These are phyloP conservation scores for Leuciscus waleckii DNA, from an alignment of 2,797 vertebrate genomes.

Conservation along the genomic window DNA sequence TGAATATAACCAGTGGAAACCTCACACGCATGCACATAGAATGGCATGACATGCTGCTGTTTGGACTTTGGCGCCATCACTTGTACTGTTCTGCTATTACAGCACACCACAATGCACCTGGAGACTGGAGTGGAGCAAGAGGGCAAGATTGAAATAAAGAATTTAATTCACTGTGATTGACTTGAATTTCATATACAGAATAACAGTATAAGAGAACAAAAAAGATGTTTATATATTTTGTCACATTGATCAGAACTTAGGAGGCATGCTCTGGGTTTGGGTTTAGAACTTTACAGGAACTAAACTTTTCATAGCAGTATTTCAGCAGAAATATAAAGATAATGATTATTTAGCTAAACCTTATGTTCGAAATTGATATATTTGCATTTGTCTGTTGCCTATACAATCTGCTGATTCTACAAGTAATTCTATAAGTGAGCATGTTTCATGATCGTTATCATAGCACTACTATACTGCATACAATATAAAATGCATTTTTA, in stretches of 20 bases:
- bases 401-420: background rate
- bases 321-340: background rate
- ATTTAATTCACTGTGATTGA: background rate
- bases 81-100: slow-evolving; percentile 22
- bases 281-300: background rate
- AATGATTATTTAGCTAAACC: background rate
- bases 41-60: background rate
- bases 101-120: background rate
- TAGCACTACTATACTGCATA: background rate
- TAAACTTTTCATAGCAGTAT: background rate
- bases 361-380: background rate
- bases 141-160: background rate
- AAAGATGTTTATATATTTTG: background rate
- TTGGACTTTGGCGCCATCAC: slow-evolving; percentile 43
- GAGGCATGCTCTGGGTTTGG: background rate
- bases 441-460: background rate
- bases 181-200: background rate
- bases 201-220: background rate
- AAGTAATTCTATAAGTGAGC: too few species aligned
- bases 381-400: background rate
- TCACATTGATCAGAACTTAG: background rate
- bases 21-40: slow-evolving; percentile 44
- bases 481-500: background rate
- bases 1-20: slow-evolving; percentile 14
- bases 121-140: background rate